Base-by-base conservation (phyloP, 2,797 vertebrate species). In the Nyctibius grandis region DNA sequence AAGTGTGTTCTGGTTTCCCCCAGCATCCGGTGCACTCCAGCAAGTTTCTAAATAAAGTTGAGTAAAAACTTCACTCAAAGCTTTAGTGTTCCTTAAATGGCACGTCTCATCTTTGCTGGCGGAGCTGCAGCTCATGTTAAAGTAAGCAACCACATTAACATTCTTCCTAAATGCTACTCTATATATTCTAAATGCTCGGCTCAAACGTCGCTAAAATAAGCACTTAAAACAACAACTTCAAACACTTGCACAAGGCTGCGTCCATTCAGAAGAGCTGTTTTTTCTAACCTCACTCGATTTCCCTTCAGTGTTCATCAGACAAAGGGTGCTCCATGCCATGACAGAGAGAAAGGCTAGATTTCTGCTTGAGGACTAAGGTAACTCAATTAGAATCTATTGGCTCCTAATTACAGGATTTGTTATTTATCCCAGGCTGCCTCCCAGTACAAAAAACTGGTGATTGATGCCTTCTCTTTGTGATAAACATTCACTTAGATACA, bases 1-100 rank as follows among this genome's bases (percentile, higher is more conserved):
- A 50, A 95, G 72, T 88, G 90, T 95, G 86, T 94, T 94, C 91
- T 96, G 92, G 84, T 94, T 97, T 93, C 81, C 88, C 87, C 94
- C 88, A 80, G 92, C 91, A 93, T 91, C 90, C 89, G 84, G 89
- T 78, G 94, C 85, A 48, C 89, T 93, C 85, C 74, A 92, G 88
- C 85, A 88, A 83, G 93, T 87, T 95, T 81, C 93, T 96, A 96
- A 96, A 95, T 94, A 51, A 93, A 94, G 81, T 51, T 16, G 57
- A 92, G 86, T 12, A 65, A 79, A 82, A 86, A 44, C 91, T 89
- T 29, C 51, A 11, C 73, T 94, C 85, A 22, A 15, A 83, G 73
- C 85, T 72, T 38, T 25, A 44, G 61, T 53, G 69, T 79, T 81
- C 88, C 70, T 85, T 63, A 96, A 94, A 96, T 78, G 85, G 87